Conservation (phyloP, 2,888 invertebrate genomes). For the Sesamia inferens region DNA sequence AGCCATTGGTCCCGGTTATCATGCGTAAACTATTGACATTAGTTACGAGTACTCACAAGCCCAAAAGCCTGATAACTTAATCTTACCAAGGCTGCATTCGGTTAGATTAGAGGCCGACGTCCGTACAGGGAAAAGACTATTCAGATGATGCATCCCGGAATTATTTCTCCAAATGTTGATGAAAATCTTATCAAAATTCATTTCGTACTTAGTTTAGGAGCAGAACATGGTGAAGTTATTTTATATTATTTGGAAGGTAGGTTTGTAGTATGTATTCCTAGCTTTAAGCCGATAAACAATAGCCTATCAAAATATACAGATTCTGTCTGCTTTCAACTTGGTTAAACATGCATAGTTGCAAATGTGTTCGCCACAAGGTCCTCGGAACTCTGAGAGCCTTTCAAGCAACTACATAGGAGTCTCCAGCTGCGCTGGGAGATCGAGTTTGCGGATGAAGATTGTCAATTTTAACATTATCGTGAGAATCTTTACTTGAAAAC, state of each 20-base stretch:
- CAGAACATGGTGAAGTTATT: not conserved
- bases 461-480: slow-evolving; percentile 19
- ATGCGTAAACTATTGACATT: too few species aligned
- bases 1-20: too few species aligned
- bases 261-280: too few species aligned
- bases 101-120: too few species aligned
- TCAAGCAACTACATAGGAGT: slow-evolving; percentile 22
- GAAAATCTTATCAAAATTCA: not conserved
- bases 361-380: slow-evolving; percentile 35
- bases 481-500: slow-evolving; percentile 4
- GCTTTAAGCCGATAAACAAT: not conserved
- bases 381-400: slow-evolving; percentile 9
- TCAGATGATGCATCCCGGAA: not conserved
- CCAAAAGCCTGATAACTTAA: too few species aligned
- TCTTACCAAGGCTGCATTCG: too few species aligned
- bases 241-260: not conserved
- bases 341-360: slow-evolving; percentile 22
- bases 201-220: not conserved
- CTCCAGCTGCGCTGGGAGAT: slow-evolving; percentile 14
- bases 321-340: not conserved
- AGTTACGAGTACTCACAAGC: too few species aligned
- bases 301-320: not conserved
- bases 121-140: not conserved
- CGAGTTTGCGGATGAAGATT: slow-evolving; percentile 18
- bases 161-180: not conserved